Evolutionary conservation across 2,797 vertebrate genomes (phyloP).

Genomic region (Sebastes hubbsi): DNA sequence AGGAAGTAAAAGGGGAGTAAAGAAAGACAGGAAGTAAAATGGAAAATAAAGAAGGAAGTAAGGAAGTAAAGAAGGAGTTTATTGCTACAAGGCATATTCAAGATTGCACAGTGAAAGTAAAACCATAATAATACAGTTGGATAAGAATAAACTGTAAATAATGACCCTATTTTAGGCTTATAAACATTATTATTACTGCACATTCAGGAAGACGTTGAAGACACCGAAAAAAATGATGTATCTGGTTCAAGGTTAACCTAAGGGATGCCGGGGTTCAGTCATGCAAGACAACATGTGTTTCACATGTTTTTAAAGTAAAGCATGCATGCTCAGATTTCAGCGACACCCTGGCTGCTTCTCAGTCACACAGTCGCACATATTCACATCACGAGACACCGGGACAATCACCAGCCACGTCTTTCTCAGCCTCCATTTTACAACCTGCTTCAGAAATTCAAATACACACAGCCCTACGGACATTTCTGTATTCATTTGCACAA

Average conservation of each 20-base stretch:
- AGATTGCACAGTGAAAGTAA: background rate
- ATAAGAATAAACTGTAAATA: background rate
- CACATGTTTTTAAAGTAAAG: background rate
- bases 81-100: background rate
- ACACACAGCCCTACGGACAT: background rate
- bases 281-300: slow-evolving; percentile 29
- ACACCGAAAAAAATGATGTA: too few species aligned
- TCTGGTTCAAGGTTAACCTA: background rate
- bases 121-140: background rate
- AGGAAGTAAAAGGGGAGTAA: too few species aligned
- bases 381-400: background rate
- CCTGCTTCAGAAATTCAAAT: background rate
- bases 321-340: background rate
- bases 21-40: background rate
- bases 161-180: background rate
- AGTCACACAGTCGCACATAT: background rate
- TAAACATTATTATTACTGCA: background rate
- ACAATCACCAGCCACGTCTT: background rate
- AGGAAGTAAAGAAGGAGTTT: background rate
- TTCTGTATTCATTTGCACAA: background rate
- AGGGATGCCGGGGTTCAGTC: background rate
- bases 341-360: background rate
- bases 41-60: background rate
- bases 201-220: background rate
- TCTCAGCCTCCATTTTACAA: background rate